phyloP scores from a whole-genome alignment of 2,888 invertebrate species.

The Hirtodrosophila confusa region DNA sequence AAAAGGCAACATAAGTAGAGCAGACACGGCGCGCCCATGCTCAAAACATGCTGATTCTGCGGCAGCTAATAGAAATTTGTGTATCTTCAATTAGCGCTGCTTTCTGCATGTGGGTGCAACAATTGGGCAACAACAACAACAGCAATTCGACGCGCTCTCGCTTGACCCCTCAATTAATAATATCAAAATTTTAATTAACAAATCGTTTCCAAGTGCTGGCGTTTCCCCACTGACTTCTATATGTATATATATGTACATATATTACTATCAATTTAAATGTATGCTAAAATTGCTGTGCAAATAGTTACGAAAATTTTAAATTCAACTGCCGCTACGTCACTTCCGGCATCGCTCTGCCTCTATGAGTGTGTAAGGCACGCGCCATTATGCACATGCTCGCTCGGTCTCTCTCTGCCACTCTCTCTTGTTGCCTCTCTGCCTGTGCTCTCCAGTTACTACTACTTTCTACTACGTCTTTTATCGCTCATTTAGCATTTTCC shows the following conservation, averaged over 20 bases:
- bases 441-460: slow-evolving; percentile 22
- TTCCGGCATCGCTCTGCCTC: slow-evolving; percentile 41
- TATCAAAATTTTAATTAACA: slow-evolving; percentile 29
- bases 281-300: slow-evolving; percentile 2
- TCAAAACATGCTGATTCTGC: background rate
- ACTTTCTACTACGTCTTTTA: slow-evolving; percentile 37
- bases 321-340: slow-evolving; percentile 45
- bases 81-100: slow-evolving; percentile 56
- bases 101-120: slow-evolving; percentile 58
- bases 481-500: slow-evolving; percentile 43
- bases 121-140: slow-evolving; percentile 38
- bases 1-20: slow-evolving; percentile 2
- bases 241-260: background rate
- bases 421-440: background rate
- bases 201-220: slow-evolving; percentile 18
- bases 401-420: background rate
- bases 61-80: slow-evolving; percentile 29
- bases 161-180: slow-evolving; percentile 41
- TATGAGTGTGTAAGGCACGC: slow-evolving; percentile 20
- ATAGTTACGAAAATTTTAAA: slow-evolving; percentile 2
- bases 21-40: background rate
- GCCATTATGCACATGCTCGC: slow-evolving; percentile 27
- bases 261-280: slow-evolving; percentile 21
- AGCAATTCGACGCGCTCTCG: slow-evolving; percentile 3
- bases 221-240: no score